Conservation (phyloP, 2,888 invertebrate genomes). For the Diachrysia chrysitis region DNA sequence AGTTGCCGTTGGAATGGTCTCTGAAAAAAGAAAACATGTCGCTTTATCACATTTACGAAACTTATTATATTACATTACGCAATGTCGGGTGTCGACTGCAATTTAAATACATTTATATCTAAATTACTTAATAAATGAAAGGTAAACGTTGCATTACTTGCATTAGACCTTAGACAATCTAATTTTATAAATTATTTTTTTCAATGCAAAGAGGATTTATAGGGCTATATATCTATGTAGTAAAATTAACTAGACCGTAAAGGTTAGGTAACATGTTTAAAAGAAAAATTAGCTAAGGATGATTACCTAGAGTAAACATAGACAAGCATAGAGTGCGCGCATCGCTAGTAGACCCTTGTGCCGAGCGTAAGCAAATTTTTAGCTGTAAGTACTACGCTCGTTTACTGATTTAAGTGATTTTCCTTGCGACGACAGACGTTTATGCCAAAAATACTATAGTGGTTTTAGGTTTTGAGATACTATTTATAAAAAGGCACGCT, state of each 20-base stretch:
- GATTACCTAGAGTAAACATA: no score
- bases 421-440: no score
- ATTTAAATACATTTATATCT: background rate
- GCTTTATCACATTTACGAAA: background rate
- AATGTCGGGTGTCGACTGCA: background rate
- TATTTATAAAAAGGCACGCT: no score
- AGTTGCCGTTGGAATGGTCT: background rate
- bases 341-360: no score
- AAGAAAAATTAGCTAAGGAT: background rate
- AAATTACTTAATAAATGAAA: background rate
- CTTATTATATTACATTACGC: constrained; percentile 9
- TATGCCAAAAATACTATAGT: no score
- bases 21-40: constrained; percentile 14
- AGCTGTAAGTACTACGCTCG: no score
- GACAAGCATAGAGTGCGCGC: no score
- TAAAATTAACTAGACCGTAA: background rate
- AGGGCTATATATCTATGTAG: background rate
- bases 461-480: no score
- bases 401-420: no score
- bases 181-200: background rate
- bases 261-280: background rate
- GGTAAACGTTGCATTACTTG: constrained; percentile 1
- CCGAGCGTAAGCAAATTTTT: no score
- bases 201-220: background rate
- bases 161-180: background rate